phyloP scores from a whole-genome alignment of 2,113 vertebrate genomes.

The Psophia crepitans region DNA sequence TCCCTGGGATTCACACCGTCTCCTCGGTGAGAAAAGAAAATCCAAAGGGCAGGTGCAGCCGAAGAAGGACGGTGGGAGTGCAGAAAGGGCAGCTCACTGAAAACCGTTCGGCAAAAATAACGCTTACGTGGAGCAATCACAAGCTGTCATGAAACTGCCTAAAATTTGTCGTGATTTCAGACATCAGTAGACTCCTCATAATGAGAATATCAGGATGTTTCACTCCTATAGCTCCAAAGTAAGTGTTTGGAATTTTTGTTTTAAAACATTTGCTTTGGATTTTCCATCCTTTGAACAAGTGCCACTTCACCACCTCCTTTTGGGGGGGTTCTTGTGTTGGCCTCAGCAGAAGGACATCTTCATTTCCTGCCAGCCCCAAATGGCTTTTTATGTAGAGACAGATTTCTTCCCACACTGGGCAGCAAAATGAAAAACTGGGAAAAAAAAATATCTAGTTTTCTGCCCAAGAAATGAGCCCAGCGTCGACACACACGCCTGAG shows the following conservation, averaged over 20 bases:
- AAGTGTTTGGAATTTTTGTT: neutral
- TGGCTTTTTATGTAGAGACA: neutral
- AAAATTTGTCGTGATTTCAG: neutral
- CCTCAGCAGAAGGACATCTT: neutral
- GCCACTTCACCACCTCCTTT: neutral
- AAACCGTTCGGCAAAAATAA: neutral
- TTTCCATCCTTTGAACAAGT: neutral
- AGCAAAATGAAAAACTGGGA: neutral
- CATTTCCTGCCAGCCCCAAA: neutral
- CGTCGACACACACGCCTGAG: accelerated
- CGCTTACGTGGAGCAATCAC: neutral
- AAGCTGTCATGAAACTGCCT: too few relatives aligned
- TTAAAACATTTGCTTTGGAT: neutral
- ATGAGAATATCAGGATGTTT: neutral
- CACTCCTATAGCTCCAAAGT: neutral
- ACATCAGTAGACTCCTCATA: neutral
- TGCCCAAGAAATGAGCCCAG: neutral
- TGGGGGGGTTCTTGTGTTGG: neutral
- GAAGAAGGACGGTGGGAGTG: accelerated
- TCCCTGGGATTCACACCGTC: neutral
- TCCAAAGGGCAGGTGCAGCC: neutral
- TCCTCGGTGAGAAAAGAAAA: neutral
- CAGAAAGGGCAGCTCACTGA: neutral
- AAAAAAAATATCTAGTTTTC: neutral
- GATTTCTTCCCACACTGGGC: neutral